Percentiles rank a stretch among this genome's conserved stretches.
phyloP scores from a whole-genome alignment of 1,140 invertebrate genomes.

The Neodiprion pinetum region DNA sequence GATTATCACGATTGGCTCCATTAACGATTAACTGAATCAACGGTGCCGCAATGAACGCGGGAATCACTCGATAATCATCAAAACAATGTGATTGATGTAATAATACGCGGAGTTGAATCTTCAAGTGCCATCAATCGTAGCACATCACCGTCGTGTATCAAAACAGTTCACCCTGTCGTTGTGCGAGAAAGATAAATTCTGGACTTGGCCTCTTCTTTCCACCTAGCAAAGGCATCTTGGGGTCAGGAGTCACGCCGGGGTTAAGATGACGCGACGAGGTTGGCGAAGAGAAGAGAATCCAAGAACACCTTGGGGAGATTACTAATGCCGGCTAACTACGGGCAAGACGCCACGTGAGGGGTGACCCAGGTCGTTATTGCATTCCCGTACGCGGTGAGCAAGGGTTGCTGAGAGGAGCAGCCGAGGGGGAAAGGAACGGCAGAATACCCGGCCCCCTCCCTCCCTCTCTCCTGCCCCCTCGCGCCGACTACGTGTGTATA shows the following conservation, averaged over 20 bases:
- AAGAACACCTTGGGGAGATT: slow-evolving; percentile 50
- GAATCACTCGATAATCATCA: no score
- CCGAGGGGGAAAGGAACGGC: slow-evolving; percentile 24
- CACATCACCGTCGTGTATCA: no score
- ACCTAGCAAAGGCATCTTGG: no score
- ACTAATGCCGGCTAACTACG: slow-evolving; percentile 55
- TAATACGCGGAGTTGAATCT: no score
- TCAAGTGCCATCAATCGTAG: no score
- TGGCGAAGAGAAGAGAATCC: slow-evolving; percentile 36
- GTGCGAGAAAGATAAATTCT: no score
- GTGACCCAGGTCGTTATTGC: slow-evolving; percentile 47
- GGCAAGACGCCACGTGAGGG: slow-evolving; percentile 25
- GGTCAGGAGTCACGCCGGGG: neutral
- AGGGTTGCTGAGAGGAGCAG: neutral
- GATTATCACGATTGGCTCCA: no score
- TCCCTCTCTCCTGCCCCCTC: neutral
- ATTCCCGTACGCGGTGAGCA: slow-evolving; percentile 39
- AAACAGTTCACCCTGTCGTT: no score
- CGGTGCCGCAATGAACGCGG: no score
- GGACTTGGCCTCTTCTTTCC: no score
- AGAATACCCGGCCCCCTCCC: neutral
- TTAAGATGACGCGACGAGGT: neutral
- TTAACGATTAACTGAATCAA: no score
- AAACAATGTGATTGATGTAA: no score
- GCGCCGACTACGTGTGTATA: slow-evolving; percentile 16